These are phyloP conservation scores for Climacteris rufus DNA, from an alignment of 2,113 vertebrate species.

Conservation along the genomic window DNA sequence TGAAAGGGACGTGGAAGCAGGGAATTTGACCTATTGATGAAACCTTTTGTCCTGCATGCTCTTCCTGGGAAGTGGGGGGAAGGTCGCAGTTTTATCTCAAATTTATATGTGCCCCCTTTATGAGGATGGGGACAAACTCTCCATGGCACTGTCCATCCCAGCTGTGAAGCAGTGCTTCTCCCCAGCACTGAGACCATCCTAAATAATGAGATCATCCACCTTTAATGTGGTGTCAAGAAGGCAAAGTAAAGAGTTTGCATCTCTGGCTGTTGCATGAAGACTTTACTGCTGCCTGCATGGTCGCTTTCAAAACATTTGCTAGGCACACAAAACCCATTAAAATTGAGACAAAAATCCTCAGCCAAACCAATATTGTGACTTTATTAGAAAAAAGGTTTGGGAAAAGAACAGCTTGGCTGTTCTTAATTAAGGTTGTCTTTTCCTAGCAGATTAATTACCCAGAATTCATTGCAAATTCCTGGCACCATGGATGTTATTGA, in stretches of 20 bases:
- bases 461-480: slow-evolving; percentile 30
- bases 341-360: background rate
- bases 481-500: slow-evolving; percentile 58
- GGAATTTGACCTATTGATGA: background rate
- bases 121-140: background rate
- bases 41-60: background rate
- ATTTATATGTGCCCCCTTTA: background rate
- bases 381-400: slow-evolving; percentile 26
- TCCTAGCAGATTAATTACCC: slow-evolving; percentile 48
- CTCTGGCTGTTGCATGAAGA: background rate
- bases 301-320: background rate
- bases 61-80: background rate
- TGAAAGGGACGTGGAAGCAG: background rate
- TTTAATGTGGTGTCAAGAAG: background rate
- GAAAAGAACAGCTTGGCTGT: slow-evolving; percentile 17
- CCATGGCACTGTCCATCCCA: background rate
- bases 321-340: background rate
- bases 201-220: background rate
- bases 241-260: background rate
- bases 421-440: slow-evolving; percentile 42
- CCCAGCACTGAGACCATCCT: background rate
- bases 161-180: background rate
- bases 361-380: background rate
- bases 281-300: background rate
- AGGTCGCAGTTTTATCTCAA: background rate